phyloP scores from a whole-genome alignment of 2,113 vertebrate genomes.

The Scomber scombrus region DNA sequence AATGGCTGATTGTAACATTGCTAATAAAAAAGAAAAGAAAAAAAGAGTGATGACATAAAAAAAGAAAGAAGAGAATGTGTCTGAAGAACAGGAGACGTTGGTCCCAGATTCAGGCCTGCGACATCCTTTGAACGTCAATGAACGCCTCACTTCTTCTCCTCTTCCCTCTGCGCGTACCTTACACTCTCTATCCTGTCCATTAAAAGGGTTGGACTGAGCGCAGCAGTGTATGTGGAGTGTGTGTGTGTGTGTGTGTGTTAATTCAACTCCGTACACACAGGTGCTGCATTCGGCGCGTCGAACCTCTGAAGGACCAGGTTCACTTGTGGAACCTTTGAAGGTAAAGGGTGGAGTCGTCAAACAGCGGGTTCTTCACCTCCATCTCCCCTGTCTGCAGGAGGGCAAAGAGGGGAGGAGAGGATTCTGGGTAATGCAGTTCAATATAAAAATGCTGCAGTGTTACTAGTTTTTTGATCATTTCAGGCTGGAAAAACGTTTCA shows the following conservation, averaged over 20 bases:
- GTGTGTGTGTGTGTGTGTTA: constrained; percentile 25
- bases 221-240: constrained; percentile 19
- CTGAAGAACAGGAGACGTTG: constrained; percentile 3
- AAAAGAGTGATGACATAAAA: background rate
- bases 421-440: background rate
- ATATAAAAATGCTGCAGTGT: background rate
- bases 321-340: constrained; percentile 82
- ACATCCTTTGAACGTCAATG: constrained; percentile 5
- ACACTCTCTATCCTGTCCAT: constrained; percentile 7
- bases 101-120: constrained; percentile 43
- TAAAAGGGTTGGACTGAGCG: constrained; percentile 19
- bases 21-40: background rate
- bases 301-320: constrained; percentile 18
- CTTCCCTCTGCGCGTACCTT: background rate
- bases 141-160: background rate
- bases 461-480: too few species aligned
- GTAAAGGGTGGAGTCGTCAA: constrained; percentile 90
- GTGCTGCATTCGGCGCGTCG: constrained; percentile 6
- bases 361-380: constrained; percentile 96
- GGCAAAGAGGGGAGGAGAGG: constrained; percentile 15
- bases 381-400: constrained; percentile 92
- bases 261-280: constrained; percentile 28
- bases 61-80: background rate
- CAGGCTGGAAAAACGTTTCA: too few species aligned
- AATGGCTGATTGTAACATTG: background rate